Conservation (phyloP, 1,140 invertebrate genomes). For the Drosophila nikananu region DNA sequence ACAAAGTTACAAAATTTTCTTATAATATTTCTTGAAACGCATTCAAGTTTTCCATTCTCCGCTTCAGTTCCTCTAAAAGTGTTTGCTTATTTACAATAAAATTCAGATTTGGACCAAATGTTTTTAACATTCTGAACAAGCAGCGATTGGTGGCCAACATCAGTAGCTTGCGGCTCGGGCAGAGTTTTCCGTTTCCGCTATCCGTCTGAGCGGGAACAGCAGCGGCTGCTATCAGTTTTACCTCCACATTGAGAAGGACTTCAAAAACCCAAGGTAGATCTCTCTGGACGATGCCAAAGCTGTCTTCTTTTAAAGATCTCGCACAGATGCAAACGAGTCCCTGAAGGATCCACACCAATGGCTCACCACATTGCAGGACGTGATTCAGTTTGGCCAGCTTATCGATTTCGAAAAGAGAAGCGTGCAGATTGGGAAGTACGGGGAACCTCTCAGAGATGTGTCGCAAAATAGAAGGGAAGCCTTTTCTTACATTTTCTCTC, state of each 20-base stretch:
- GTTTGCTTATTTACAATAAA: background rate
- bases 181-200: background rate
- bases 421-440: background rate
- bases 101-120: slow-evolving; percentile 6
- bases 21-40: background rate
- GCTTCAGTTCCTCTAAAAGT: background rate
- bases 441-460: background rate
- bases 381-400: slow-evolving; percentile 19
- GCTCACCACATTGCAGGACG: slow-evolving; percentile 8
- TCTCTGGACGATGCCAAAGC: background rate
- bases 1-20: background rate
- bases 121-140: slow-evolving; percentile 33
- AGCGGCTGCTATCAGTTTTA: background rate
- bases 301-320: slow-evolving; percentile 31
- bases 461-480: too few species aligned
- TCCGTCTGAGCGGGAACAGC: background rate
- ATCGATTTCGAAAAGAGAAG: background rate
- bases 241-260: slow-evolving; percentile 19
- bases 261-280: slow-evolving; percentile 27
- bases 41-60: background rate
- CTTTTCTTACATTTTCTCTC: background rate
- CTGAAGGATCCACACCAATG: slow-evolving; percentile 32
- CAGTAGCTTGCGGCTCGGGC: slow-evolving; percentile 12
- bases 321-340: slow-evolving; percentile 47
- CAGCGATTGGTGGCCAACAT: slow-evolving; percentile 1